These are phyloP conservation scores for Holotrichia oblita DNA, from an alignment of 1,140 invertebrate genomes.

Conservation along the genomic window DNA sequence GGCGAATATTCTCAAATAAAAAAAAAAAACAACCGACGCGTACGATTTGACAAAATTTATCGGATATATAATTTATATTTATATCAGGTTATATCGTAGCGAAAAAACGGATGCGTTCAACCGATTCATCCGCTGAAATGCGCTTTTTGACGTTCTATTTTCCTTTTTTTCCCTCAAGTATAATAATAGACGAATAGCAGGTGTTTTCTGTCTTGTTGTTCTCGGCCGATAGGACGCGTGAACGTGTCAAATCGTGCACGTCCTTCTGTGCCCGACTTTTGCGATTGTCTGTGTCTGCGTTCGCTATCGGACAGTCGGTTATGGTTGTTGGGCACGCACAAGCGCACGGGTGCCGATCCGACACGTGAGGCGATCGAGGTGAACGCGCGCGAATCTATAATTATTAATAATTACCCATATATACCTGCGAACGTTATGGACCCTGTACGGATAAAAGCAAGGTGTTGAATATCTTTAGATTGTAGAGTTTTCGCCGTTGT, in stretches of 20 bases:
- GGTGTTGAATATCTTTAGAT: not conserved
- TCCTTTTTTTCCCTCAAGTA: not conserved
- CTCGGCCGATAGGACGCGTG: not conserved
- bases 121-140: not conserved
- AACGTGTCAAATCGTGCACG: not conserved
- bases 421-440: not conserved
- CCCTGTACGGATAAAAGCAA: not conserved
- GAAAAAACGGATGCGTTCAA: not conserved
- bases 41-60: not conserved
- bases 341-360: not conserved
- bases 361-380: constrained; percentile 16
- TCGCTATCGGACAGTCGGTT: not conserved
- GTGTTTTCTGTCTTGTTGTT: not conserved
- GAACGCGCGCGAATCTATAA: not conserved
- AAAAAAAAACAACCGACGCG: no score
- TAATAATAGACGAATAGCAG: not conserved
- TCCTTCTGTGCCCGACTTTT: not conserved
- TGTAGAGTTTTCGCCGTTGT: no score
- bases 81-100: no score
- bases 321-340: not conserved
- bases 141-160: not conserved
- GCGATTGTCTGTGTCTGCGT: not conserved
- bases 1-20: not conserved
- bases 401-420: no score
- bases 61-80: no score